phyloP scores from a whole-genome alignment of 2,888 invertebrate genomes.

The Flabesymbios commensalis region DNA sequence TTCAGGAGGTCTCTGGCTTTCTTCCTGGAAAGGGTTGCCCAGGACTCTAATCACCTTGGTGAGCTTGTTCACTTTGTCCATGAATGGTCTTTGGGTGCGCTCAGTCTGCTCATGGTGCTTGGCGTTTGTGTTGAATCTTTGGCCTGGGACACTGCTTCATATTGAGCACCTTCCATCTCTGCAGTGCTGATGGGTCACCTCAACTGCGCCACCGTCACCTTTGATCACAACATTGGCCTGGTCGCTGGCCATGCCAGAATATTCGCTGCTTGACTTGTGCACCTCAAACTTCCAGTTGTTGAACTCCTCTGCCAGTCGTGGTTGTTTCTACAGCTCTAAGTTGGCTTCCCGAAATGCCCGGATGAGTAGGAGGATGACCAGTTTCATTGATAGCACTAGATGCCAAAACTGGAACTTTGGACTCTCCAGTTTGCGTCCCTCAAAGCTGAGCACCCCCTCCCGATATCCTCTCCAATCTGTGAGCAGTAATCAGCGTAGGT shows the following conservation, averaged over 20 bases:
- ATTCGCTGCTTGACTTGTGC: slow-evolving; percentile 29
- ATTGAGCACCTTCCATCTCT: slow-evolving; percentile 36
- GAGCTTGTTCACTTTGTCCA: slow-evolving; percentile 24
- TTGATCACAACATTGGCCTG: slow-evolving; percentile 40
- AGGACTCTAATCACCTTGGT: slow-evolving; percentile 14
- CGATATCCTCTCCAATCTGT: background rate
- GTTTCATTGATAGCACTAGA: slow-evolving; percentile 13
- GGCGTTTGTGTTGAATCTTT: slow-evolving; percentile 3
- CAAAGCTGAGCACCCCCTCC: background rate
- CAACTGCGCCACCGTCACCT: slow-evolving; percentile 38
- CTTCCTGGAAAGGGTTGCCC: slow-evolving; percentile 30
- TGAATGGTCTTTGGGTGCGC: slow-evolving; percentile 5
- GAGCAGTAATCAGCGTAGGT: slow-evolving; percentile 17
- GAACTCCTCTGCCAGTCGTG: slow-evolving; percentile 31
- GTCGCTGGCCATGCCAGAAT: slow-evolving; percentile 36
- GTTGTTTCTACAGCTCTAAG: slow-evolving; percentile 30
- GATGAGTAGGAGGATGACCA: slow-evolving; percentile 18
- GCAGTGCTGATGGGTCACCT: slow-evolving; percentile 31
- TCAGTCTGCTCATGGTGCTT: slow-evolving; percentile 14
- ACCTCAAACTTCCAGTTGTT: slow-evolving; percentile 34
- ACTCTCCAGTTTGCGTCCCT: background rate
- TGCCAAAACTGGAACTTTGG: slow-evolving; percentile 30
- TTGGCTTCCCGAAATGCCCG: slow-evolving; percentile 22
- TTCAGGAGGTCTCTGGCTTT: slow-evolving; percentile 18
- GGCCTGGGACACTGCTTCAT: slow-evolving; percentile 6